phyloP scores from a whole-genome alignment of 2,797 vertebrate genomes.

The Brachymystax lenok region DNA sequence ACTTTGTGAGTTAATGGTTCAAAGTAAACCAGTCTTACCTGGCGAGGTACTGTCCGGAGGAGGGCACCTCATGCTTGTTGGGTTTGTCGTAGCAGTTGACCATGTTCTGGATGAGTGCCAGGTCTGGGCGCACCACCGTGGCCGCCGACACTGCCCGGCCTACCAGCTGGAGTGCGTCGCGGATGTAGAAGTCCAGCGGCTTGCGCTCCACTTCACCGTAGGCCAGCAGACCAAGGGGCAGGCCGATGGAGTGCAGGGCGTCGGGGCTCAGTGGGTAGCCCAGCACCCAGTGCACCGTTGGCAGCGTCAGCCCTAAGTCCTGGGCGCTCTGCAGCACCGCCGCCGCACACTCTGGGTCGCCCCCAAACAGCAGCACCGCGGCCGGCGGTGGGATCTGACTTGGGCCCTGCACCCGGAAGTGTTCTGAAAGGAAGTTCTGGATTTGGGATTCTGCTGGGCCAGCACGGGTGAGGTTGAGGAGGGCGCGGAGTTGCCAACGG shows the following conservation, averaged over 20 bases:
- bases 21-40: constrained; percentile 61
- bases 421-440: constrained; percentile 68
- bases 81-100: constrained; percentile 75
- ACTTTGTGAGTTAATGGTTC: too few relatives aligned
- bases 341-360: constrained; percentile 61
- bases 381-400: constrained; percentile 62
- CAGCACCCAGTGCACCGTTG: constrained; percentile 84
- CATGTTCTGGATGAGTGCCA: constrained; percentile 69
- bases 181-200: constrained; percentile 80
- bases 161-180: constrained; percentile 80
- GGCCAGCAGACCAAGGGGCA: constrained; percentile 85
- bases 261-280: constrained; percentile 79
- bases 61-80: constrained; percentile 43
- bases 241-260: constrained; percentile 77
- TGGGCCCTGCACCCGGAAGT: constrained; percentile 50
- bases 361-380: constrained; percentile 80
- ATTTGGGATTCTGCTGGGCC: constrained; percentile 62
- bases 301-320: constrained; percentile 71
- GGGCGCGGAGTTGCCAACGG: constrained; percentile 64
- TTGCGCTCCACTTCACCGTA: constrained; percentile 82
- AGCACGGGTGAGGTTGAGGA: constrained; percentile 79
- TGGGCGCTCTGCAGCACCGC: constrained; percentile 74
- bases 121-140: constrained; percentile 64
- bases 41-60: constrained; percentile 78
- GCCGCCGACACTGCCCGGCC: constrained; percentile 71